Evolutionary conservation across 2,113 vertebrate genomes (phyloP).

Genomic region (Drymodes brunneopygia): DNA sequence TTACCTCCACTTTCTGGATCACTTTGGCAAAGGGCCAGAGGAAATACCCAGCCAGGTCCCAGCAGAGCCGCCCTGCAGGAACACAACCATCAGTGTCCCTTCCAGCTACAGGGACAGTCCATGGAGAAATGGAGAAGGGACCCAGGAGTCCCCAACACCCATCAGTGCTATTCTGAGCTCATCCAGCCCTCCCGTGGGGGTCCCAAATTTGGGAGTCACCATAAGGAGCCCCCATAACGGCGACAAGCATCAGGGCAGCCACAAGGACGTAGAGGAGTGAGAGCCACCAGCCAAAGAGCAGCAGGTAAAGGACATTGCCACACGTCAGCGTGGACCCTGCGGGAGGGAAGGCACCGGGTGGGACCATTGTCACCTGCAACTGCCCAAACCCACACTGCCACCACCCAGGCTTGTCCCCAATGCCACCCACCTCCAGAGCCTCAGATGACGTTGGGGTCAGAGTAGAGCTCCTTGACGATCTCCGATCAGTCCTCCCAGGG

Average conservation of each 20-base stretch:
- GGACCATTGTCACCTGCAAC: accelerated
- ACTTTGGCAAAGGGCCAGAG: conserved; percentile 85
- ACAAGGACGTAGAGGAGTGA: conserved; percentile 77
- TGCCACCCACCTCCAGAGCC: conserved; percentile 61
- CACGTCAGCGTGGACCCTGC: conserved; percentile 74
- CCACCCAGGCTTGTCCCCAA: accelerated
- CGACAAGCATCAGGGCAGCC: conserved; percentile 77
- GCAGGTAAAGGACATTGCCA: conserved; percentile 79
- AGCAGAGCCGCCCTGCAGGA: conserved; percentile 73
- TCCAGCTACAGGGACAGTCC: neutral
- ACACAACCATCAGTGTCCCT: accelerated
- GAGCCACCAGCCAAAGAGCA: conserved; percentile 89
- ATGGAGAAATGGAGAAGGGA: accelerated
- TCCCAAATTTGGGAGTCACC: conserved; percentile 61
- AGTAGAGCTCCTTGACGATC: conserved; percentile 82
- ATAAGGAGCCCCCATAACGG: conserved; percentile 74
- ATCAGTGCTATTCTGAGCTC: accelerated
- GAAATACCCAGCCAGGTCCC: conserved; percentile 73
- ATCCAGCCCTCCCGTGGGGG: accelerated
- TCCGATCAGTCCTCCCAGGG: conserved; percentile 83
- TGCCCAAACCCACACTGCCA: neutral
- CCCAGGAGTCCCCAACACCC: neutral
- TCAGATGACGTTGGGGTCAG: conserved; percentile 76
- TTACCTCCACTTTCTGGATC: conserved; percentile 68
- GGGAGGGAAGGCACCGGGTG: accelerated